Evolutionary conservation across 1,140 invertebrate genomes (phyloP).

Genomic region (Nixonia krombeini): DNA sequence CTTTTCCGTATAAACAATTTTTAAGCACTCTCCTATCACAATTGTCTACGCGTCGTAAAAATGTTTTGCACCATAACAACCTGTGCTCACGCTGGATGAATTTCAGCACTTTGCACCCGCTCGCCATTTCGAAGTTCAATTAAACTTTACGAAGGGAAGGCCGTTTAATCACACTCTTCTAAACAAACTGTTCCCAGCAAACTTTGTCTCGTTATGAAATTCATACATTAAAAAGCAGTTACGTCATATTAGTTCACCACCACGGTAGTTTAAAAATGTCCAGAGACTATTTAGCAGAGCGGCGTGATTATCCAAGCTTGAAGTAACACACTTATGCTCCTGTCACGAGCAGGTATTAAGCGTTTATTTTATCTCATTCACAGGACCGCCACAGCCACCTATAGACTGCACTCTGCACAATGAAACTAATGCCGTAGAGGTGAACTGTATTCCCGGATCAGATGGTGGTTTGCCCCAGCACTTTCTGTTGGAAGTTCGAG

Average conservation of each 20-base stretch:
- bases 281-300: conserved; percentile 14
- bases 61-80: too few species aligned
- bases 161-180: too few species aligned
- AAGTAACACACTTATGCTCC: conserved; percentile 29
- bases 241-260: background rate
- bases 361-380: conserved; percentile 51
- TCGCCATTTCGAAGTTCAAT: conserved; percentile 15
- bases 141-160: background rate
- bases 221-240: background rate
- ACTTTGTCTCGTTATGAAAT: too few species aligned
- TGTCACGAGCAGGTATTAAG: conserved; percentile 29
- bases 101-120: too few species aligned
- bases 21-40: too few species aligned
- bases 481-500: conserved; percentile 86
- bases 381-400: conserved; percentile 79
- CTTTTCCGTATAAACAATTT: too few species aligned
- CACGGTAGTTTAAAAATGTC: conserved; percentile 16
- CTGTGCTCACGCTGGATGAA: too few species aligned
- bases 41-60: too few species aligned
- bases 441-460: conserved; percentile 82
- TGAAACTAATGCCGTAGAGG: conserved; percentile 76
- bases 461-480: conserved; percentile 87
- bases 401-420: conserved; percentile 79
- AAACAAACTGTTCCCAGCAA: too few species aligned
- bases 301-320: conserved; percentile 18